Percentiles rank a stretch among this genome's conserved stretches.
Evolutionary conservation across 2,888 invertebrate genomes (phyloP).

Genomic region (Polyommatus icarus): DNA sequence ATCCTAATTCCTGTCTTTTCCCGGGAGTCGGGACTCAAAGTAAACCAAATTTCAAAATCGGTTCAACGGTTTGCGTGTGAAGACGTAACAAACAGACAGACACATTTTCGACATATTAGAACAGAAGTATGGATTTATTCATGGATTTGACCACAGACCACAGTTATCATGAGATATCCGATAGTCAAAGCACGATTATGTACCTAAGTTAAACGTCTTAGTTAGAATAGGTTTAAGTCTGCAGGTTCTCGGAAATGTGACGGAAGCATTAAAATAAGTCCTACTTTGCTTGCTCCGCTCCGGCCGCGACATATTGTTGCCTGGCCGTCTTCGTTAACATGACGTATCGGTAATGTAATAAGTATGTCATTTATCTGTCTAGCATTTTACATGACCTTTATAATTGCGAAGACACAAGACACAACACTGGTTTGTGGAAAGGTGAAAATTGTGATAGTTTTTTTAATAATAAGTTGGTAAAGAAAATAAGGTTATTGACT

Average conservation of each 20-base stretch:
- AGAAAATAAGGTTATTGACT: background rate
- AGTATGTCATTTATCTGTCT: background rate
- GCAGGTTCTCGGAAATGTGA: conserved; percentile 13
- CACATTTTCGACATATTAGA: too few species aligned
- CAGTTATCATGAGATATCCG: too few species aligned
- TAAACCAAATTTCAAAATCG: too few species aligned
- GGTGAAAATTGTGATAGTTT: background rate
- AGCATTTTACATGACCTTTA: background rate
- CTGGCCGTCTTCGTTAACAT: background rate
- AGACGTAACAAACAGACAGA: too few species aligned
- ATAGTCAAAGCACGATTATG: background rate
- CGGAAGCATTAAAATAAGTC: background rate
- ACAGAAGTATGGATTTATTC: too few species aligned
- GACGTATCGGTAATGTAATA: background rate
- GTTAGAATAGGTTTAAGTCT: background rate
- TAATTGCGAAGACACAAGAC: too few species aligned
- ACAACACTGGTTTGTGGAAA: background rate
- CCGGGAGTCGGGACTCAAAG: too few species aligned
- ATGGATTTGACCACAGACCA: too few species aligned
- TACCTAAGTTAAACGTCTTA: too few species aligned
- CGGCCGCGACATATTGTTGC: conserved; percentile 8
- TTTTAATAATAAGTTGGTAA: background rate
- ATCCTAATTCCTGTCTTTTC: too few species aligned
- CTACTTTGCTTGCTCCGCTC: background rate
- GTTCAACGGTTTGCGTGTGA: too few species aligned